Percentiles rank a stretch among this genome's conserved stretches.
Evolutionary conservation across 2,797 vertebrate genomes (phyloP).

Genomic region (Mycteria americana): DNA sequence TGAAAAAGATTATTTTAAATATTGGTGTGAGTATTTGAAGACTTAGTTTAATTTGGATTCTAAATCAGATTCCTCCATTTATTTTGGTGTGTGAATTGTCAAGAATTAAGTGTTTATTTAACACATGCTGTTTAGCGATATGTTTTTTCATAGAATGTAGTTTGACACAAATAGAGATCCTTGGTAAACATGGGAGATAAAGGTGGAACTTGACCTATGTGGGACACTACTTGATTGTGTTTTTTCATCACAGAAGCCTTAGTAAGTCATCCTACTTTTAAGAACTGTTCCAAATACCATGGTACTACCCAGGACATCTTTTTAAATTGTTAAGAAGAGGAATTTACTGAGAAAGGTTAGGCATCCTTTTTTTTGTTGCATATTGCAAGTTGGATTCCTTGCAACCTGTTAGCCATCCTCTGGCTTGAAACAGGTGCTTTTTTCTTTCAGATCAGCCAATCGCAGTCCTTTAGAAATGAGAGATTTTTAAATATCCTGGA

Average conservation of each 20-base stretch:
- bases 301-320: background rate
- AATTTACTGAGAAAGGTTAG: background rate
- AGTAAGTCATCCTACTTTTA: background rate
- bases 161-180: background rate
- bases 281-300: background rate
- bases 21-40: background rate
- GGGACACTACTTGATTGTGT: background rate
- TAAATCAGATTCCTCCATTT: background rate
- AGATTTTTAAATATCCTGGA: background rate
- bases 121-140: background rate
- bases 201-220: conserved; percentile 14
- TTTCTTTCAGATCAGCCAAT: background rate
- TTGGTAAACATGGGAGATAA: background rate
- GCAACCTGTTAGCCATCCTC: background rate
- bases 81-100: background rate
- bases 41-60: background rate
- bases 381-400: background rate
- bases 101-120: background rate
- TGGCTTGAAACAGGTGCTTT: background rate
- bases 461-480: background rate
- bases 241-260: background rate
- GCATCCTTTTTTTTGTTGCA: background rate
- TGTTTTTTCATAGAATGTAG: background rate
- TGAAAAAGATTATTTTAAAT: background rate
- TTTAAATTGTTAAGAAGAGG: background rate